Evolutionary conservation across 2,888 invertebrate species (phyloP).

Genomic region (Anticlea derivata): DNA sequence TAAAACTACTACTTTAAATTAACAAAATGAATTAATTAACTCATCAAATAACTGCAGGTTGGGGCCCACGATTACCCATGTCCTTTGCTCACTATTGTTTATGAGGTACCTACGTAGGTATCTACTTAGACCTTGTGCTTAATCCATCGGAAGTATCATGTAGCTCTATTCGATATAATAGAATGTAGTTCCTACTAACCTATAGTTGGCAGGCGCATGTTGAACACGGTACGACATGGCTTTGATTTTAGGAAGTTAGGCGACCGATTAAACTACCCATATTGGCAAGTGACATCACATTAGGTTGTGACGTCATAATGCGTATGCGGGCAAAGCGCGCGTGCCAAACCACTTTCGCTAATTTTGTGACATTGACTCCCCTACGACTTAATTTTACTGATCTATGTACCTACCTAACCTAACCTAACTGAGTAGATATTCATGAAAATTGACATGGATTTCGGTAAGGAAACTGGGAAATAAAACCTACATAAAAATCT

Average conservation of each 20-base stretch:
- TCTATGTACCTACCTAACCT: neutral
- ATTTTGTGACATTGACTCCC: conserved; percentile 33
- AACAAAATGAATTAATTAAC: too few species aligned
- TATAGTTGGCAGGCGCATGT: conserved; percentile 20
- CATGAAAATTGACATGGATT: too few species aligned
- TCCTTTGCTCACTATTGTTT: too few species aligned
- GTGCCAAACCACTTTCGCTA: conserved; percentile 68
- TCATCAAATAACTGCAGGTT: too few species aligned
- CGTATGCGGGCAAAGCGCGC: conserved; percentile 62
- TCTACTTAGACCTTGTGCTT: conserved; percentile 16
- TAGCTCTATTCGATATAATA: conserved; percentile 24
- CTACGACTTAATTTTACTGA: too few species aligned
- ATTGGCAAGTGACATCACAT: conserved; percentile 42
- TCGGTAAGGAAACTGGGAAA: too few species aligned
- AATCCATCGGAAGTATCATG: conserved; percentile 31
- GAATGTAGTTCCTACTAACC: too few species aligned
- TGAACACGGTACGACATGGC: conserved; percentile 41
- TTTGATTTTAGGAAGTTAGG: conserved; percentile 55
- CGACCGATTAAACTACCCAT: conserved; percentile 35
- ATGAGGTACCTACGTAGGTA: conserved; percentile 3
- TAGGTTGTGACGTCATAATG: conserved; percentile 45
- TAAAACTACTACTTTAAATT: too few species aligned
- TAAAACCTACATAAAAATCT: too few species aligned
- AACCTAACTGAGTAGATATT: too few species aligned
- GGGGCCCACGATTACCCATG: too few species aligned